Conservation (phyloP, 2,888 invertebrate genomes). For the Parochlus steinenii region DNA sequence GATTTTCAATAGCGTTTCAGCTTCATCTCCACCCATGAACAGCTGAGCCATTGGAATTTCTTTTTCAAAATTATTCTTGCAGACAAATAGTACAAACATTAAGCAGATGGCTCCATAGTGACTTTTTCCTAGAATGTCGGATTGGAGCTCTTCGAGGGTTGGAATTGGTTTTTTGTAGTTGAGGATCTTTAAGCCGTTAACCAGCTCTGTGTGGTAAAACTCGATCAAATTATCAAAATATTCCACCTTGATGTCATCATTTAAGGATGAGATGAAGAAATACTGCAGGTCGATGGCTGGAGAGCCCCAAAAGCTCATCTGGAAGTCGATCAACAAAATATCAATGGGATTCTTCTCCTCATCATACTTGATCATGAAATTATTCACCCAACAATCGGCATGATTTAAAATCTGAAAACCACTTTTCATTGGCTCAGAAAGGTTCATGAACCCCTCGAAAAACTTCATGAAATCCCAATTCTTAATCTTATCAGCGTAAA, state of each 20-base stretch:
- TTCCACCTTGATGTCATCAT: constrained; percentile 3
- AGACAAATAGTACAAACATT: too few relatives aligned
- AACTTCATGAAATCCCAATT: constrained; percentile 1
- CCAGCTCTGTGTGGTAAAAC: constrained; percentile 8
- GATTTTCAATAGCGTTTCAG: too few relatives aligned
- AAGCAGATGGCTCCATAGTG: neutral
- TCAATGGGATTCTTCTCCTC: constrained; percentile 19
- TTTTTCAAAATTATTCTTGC: too few relatives aligned
- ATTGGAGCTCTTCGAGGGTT: constrained; percentile 1
- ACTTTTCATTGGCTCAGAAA: constrained; percentile 4
- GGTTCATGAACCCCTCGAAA: neutral
- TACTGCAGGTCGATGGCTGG: constrained; percentile 7
- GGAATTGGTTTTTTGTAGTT: constrained; percentile 3
- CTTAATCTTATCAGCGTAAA: neutral
- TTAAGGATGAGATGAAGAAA: constrained; percentile 6
- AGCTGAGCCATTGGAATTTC: too few relatives aligned
- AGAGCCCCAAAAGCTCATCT: constrained; percentile 4
- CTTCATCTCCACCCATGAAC: neutral
- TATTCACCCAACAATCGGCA: constrained; percentile 28
- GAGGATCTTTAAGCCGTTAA: neutral
- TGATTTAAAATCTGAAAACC: constrained; percentile 19
- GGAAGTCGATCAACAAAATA: constrained; percentile 18
- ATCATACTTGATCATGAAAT: constrained; percentile 27
- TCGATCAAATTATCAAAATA: constrained; percentile 7
- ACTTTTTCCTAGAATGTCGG: constrained; percentile 1